Evolutionary conservation across 2,797 vertebrate genomes (phyloP), one percentile per base, ranked within the genome.

Genomic region (Crenichthys baileyi): DNA sequence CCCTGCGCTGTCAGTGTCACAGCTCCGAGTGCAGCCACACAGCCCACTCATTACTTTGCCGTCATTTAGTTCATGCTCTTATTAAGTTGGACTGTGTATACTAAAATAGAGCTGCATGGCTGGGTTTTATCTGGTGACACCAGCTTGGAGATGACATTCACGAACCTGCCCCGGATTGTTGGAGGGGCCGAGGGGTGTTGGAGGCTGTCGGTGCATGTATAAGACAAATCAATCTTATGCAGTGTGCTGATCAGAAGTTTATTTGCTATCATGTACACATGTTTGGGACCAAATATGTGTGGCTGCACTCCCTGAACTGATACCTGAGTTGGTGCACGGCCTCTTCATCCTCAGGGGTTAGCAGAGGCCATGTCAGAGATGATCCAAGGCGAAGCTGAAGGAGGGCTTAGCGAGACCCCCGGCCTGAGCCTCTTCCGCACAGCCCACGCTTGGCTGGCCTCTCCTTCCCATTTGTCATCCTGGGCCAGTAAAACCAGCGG

Each of bases 391-490:
- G 77, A 82, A 90, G 90, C 88, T 83, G 89, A 92, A 68, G 56
- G 91, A 89, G 92, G 91, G 94, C 91, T 94, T 94, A 94, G 90
- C 39, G 85, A 92, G 88, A 92, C 90, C 92, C 90, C 73, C 60
- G 83, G 87, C 83, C 88, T 92, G 88, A 96, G 92, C 88, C 90
- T 91, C 92, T 94, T 44, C 91, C 92, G 90, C 91, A 88, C 92
- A 93, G 92, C 90, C 91, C 92, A 94, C 89, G 94, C 94, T 94
- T 94, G 93, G 81, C 91, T 93, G 87, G 90, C 87, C 89, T 92
- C 92, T 91, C 79, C 93, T 93, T 93, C 88, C 91, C 93, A 93
- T 94, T 94, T 95, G 95, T 95, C 94, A 95, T 92, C 92, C 93
- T 90, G 91, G 91, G 90, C 92, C 89, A 87, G 90, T 94, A 93